These are phyloP conservation scores for Caenorhabditis sp. DNA, from an alignment of 2,888 invertebrate species.

Conservation along the genomic window DNA sequence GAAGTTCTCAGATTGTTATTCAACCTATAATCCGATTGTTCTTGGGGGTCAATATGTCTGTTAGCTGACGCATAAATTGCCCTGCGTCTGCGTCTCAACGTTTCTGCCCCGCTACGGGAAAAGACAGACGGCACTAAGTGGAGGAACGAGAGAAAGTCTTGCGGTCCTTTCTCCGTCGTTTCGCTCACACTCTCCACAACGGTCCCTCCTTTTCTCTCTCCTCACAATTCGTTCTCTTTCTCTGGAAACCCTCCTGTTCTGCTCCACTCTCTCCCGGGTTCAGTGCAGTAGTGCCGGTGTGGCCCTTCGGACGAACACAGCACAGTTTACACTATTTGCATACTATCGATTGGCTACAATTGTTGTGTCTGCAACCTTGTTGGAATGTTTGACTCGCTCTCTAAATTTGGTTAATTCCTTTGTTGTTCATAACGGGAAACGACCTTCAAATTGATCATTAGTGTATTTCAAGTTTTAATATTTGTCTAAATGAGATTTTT, in stretches of 20 bases:
- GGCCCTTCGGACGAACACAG: constrained; percentile 54
- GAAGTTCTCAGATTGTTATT: no score
- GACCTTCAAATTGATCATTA: not conserved
- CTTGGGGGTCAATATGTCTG: constrained; percentile 18
- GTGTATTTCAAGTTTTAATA: not conserved
- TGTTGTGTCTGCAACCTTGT: constrained; percentile 12
- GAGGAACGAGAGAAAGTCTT: constrained; percentile 33
- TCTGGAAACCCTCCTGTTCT: constrained; percentile 7
- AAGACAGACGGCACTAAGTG: constrained; percentile 18
- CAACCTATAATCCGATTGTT: no score
- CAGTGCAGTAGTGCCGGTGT: constrained; percentile 27
- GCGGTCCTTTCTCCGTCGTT: constrained; percentile 32
- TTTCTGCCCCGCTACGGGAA: constrained; percentile 1
- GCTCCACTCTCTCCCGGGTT: not conserved
- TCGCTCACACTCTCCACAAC: constrained; percentile 22
- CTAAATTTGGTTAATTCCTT: constrained; percentile 45
- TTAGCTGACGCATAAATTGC: constrained; percentile 34
- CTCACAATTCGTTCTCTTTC: not conserved
- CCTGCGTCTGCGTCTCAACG: constrained; percentile 16
- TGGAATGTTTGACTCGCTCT: constrained; percentile 5
- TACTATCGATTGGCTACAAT: constrained; percentile 60
- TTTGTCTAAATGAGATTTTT: not conserved
- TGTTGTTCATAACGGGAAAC: constrained; percentile 19
- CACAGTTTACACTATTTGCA: constrained; percentile 65
- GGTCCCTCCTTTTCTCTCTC: constrained; percentile 13